Evolutionary conservation across 2,888 invertebrate genomes (phyloP), one percentile per base, ranked within the genome.

Genomic region (Polydrusus tereticollis): DNA sequence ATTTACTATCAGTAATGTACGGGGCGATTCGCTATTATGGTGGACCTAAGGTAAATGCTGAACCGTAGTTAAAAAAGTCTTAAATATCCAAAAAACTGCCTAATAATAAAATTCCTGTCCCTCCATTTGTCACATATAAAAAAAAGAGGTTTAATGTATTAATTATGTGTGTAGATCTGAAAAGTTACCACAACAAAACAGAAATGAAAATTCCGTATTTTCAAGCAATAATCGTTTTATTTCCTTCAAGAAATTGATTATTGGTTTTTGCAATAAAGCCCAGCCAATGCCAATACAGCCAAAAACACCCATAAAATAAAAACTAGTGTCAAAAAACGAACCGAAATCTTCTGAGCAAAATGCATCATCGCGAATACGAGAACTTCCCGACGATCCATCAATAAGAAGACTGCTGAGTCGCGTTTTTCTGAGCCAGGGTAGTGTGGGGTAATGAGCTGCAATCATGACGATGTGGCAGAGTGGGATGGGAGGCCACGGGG

Each of bases 381-480:
- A 21, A 26, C 59, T 16, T n/a, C n/a, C 26, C 26, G 59, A 59
- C 6, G 10, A 0, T 10, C 57, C 16, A 38, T 8, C 20, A 38
- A 41, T 26, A 1, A n/a, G 7, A 38, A 58, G 41, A 38, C 41
- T 59, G 18, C 21, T 23, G 33, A 33, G 62, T 58, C 57, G 45
- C 26, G 26, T 45, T 58, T 57, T 62, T 62, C 58, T 43, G 33
- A 47, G 23, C 29, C 0, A 47, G 47, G 43, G 23, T n/a, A 57
- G 66, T 45, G 68, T 14, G 64, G 45, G 68, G 72, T 72, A 72
- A 72, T 72, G 72, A 72, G 45, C 72, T 64, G 72, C 72, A 62
- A 73, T 63, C 83, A 89, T 89, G 89, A 89, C 90, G 87, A 92
- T 92, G 92, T 92, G 92, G 92, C 92, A 92, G 88, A 91, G 91